Percentiles rank a stretch among this genome's conserved stretches.
Evolutionary conservation across 53 echinoderm and acorn worm genomes (phyloP).

Genomic region (Glandiceps talaboti): DNA sequence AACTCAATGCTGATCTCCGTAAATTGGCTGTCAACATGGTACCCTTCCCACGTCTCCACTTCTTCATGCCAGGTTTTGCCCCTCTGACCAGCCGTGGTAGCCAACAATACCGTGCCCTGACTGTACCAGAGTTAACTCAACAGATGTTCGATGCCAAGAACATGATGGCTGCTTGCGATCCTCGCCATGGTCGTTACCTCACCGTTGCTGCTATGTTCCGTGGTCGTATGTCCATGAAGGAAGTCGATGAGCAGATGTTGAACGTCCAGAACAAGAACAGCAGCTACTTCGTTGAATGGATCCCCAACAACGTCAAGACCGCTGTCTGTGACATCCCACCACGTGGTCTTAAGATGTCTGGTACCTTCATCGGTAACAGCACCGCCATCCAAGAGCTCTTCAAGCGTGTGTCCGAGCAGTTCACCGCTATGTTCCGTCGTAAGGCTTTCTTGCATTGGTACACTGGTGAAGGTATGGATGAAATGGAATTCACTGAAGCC

Average conservation of each 20-base stretch:
- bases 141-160: constrained; percentile 99
- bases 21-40: constrained; percentile 98
- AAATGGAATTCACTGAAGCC: constrained; percentile 98
- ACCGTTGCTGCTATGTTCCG: constrained; percentile 93
- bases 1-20: constrained; percentile 88
- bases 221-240: constrained; percentile 99
- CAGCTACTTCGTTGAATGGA: constrained; percentile 82
- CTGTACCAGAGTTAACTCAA: constrained; percentile 93
- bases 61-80: constrained; percentile 98
- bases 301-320: constrained; percentile 70
- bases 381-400: constrained; percentile 91
- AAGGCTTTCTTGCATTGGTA: constrained; percentile 99
- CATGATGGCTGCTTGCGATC: constrained; percentile 99
- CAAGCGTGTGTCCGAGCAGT: constrained; percentile 94
- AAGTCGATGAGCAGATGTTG: constrained; percentile 96
- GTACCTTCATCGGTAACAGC: constrained; percentile 84
- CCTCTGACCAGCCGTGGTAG: constrained; percentile 93
- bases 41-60: constrained; percentile 96
- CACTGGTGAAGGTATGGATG: constrained; percentile 98
- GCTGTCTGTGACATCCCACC: constrained; percentile 81
- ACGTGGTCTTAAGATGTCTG: constrained; percentile 64
- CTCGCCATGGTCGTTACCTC: constrained; percentile 89
- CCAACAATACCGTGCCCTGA: constrained; percentile 87
- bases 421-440: constrained; percentile 95
- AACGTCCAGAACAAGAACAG: constrained; percentile 83